Base-by-base conservation (phyloP, 2,888 invertebrate species). In the Sesia bembeciformis region DNA sequence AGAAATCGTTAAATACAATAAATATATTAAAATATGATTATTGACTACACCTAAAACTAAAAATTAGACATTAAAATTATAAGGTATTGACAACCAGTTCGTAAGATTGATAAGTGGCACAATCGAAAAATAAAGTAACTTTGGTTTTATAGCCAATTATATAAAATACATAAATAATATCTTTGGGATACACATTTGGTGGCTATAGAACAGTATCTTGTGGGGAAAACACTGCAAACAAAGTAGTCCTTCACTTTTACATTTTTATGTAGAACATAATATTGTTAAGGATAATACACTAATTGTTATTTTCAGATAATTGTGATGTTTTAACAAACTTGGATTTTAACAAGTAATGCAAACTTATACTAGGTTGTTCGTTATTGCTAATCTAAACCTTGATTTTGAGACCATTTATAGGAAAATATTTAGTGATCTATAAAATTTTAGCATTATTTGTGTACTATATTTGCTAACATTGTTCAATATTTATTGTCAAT, bases 81-180 rank as follows among this genome's bases (percentile, higher is more conserved):
- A 71, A 72, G 70, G 71, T 76, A 76, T 72, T 72, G 72, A 81
- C 80, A 81, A 83, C 74, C 79, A 78, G 77, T 68, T 67, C 67
- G 70, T 78, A 74, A 74, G 77, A 77, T 76, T 65, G 70, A 75
- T 75, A 70, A 74, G 82, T 87, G 87, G 86, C 86, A 84, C 84
- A 78, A 72, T 72, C 65, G 76, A 72, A 59, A 66, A 67, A 66
- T 70, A 70, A 70, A 70, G 71, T 72, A 81, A 75, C 83, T 85
- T 87, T 86, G 84, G 84, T 87, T 79, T 74, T 59, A 68, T 73
- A 83, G 79, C 85, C 83, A 84, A 84, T 81, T 72, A 70, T 72
- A 70, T 65, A 66, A 67, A 68, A 67, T 53, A 55, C 54, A 53
- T 53, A 46, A 65, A 60, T 53, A 56, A 57, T 54, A 58, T 74